Conservation (phyloP, 2,888 invertebrate genomes). For the Cylindroiulus punctatus region DNA sequence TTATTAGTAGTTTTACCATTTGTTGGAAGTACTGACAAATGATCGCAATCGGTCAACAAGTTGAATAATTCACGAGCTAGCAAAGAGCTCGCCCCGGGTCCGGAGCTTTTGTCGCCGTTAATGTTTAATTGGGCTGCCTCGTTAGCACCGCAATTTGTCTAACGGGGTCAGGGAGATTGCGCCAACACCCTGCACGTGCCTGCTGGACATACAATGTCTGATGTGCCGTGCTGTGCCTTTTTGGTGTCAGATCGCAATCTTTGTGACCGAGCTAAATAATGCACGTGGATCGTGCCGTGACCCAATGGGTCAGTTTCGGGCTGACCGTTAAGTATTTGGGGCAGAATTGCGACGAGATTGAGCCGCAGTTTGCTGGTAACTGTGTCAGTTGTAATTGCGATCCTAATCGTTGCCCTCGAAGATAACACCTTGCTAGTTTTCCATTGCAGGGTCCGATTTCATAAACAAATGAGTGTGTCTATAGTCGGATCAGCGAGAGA, state of each 20-base stretch:
- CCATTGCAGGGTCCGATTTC: too few species aligned
- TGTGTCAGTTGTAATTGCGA: not conserved
- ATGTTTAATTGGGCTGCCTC: conserved; percentile 19
- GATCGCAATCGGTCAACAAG: conserved; percentile 1
- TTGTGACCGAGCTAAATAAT: not conserved
- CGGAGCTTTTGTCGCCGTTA: not conserved
- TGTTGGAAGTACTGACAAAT: conserved; percentile 30
- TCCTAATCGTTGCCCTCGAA: not conserved
- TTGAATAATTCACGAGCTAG: not conserved
- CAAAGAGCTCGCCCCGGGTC: not conserved
- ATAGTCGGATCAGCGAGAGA: too few species aligned
- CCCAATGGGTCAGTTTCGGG: not conserved
- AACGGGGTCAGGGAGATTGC: not conserved
- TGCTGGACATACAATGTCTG: not conserved
- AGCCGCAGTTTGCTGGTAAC: not conserved
- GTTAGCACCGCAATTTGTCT: not conserved
- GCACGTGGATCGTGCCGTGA: not conserved
- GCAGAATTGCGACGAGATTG: not conserved
- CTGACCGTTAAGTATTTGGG: not conserved
- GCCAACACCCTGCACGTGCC: not conserved
- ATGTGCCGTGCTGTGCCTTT: not conserved
- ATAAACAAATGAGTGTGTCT: too few species aligned
- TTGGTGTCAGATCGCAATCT: not conserved
- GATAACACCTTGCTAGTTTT: too few species aligned
- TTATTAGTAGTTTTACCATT: not conserved